Conservation (phyloP, 2,888 invertebrate genomes). For the Heliconius ismenius region DNA sequence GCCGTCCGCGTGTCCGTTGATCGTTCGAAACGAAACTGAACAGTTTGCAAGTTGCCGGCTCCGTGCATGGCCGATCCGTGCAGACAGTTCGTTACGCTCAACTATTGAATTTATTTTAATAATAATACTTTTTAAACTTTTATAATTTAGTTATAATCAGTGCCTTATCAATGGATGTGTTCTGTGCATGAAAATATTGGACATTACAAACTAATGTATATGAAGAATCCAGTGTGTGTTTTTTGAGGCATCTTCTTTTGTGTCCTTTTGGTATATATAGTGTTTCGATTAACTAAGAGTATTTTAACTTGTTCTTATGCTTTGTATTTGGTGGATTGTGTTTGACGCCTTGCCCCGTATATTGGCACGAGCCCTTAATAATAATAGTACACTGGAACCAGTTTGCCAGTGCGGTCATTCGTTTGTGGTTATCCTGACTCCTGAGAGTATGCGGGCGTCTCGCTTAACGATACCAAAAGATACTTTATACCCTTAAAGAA, state of each 20-base stretch:
- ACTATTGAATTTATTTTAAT: constrained; percentile 67
- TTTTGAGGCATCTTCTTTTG: constrained; percentile 64
- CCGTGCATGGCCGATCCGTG: constrained; percentile 71
- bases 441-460: constrained; percentile 70
- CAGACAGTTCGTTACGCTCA: constrained; percentile 73
- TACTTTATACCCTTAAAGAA: constrained; percentile 1
- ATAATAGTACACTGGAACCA: constrained; percentile 80
- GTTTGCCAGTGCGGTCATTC: constrained; percentile 78
- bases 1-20: constrained; percentile 76
- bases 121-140: constrained; percentile 61
- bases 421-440: constrained; percentile 74
- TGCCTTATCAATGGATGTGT: constrained; percentile 79
- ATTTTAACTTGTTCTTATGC: constrained; percentile 59
- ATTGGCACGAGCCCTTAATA: constrained; percentile 81
- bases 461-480: constrained; percentile 46
- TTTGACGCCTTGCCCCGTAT: constrained; percentile 69
- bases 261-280: constrained; percentile 80
- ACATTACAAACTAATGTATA: constrained; percentile 56
- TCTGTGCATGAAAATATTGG: constrained; percentile 72
- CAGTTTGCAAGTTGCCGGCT: constrained; percentile 82
- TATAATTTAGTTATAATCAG: constrained; percentile 58
- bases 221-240: constrained; percentile 63
- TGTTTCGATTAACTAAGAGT: constrained; percentile 58
- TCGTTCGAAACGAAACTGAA: constrained; percentile 72
- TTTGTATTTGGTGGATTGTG: constrained; percentile 67